Base-by-base conservation (phyloP, 2,888 invertebrate species). In the Drosophila conformis region DNA sequence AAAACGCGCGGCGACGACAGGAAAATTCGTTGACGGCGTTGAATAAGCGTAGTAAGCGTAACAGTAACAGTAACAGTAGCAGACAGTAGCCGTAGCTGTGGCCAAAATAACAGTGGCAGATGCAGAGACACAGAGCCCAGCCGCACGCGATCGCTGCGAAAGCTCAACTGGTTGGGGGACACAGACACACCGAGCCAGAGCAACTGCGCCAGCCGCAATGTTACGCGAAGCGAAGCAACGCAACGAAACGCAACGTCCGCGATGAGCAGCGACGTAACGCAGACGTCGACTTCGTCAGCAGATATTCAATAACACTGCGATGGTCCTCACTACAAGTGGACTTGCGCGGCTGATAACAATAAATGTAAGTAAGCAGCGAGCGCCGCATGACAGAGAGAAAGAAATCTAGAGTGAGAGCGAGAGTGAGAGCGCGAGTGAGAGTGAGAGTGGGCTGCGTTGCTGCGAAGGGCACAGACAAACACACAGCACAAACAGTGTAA, bases 131-230 rank as follows among this genome's bases (percentile, higher is more conserved):
- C 66, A 70, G 69, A 83, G 83, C 89, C 78, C 89, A 90, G 89
- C 89, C 87, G 89, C 89, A 87, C 87, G 87, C 90, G 90, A 89
- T 89, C 87, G 82, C 89, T 84, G 82, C 87, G 76, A 89, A 87
- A 90, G 83, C 90, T 90, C 90, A 90, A 90, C 87, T 90, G 89
- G 80, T 82, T 80, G 71, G 76, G 64, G 80, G 68, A 79, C 76
- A 78, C 77, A 68, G 61, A 65, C 25, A 75, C 58, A 62, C 61
- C 52, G 54, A 51, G 73, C 52, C 77, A 73, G 65, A 78, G 77
- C 72, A 80, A 40, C 59, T 33, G 76, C 48, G 76, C 61, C 57
- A 76, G 56, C 49, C 56, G 57, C 36, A 56, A n/a, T 33, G 31
- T 46, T 25, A 46, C 57, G 76, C 80, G 76, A 85, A 63, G 67